Evolutionary conservation across 2,113 vertebrate genomes (phyloP).

Genomic region (Benitochromis conjunctus): DNA sequence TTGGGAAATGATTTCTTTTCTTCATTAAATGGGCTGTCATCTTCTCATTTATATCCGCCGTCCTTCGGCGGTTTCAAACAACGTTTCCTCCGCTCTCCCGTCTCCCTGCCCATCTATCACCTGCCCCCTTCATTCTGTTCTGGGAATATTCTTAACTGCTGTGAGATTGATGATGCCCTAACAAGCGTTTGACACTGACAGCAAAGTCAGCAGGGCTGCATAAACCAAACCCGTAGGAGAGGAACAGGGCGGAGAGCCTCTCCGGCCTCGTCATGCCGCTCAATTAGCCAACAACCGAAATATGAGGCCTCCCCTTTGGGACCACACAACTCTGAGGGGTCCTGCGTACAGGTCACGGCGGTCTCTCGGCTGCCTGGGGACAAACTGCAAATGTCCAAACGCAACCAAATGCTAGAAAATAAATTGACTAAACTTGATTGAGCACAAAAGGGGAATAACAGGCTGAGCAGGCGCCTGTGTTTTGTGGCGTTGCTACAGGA

Average conservation of each 20-base stretch:
- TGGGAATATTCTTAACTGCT: slow-evolving; percentile 74
- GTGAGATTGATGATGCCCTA: slow-evolving; percentile 75
- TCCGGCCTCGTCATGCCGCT: slow-evolving; percentile 65
- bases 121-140: slow-evolving; percentile 71
- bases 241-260: slow-evolving; percentile 46
- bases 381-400: background rate
- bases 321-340: slow-evolving; percentile 37
- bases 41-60: background rate
- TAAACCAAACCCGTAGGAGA: slow-evolving; percentile 70
- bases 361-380: background rate
- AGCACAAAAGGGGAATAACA: background rate
- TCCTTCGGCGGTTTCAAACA: background rate
- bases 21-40: background rate
- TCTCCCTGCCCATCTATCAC: slow-evolving; percentile 51
- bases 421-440: background rate
- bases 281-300: slow-evolving; percentile 72
- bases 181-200: slow-evolving; percentile 81
- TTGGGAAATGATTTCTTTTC: background rate
- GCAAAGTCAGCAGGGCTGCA: slow-evolving; percentile 77
- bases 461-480: background rate
- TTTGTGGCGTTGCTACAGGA: slow-evolving; percentile 28
- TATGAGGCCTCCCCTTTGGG: slow-evolving; percentile 58
- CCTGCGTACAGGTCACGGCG: background rate
- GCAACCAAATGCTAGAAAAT: background rate
- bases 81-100: background rate